A percentile compares a stretch with the other conserved stretches of the same genome.
These are phyloP conservation scores for Vandiemenella viatica DNA, from an alignment of 2,888 invertebrate species.

Conservation along the genomic window DNA sequence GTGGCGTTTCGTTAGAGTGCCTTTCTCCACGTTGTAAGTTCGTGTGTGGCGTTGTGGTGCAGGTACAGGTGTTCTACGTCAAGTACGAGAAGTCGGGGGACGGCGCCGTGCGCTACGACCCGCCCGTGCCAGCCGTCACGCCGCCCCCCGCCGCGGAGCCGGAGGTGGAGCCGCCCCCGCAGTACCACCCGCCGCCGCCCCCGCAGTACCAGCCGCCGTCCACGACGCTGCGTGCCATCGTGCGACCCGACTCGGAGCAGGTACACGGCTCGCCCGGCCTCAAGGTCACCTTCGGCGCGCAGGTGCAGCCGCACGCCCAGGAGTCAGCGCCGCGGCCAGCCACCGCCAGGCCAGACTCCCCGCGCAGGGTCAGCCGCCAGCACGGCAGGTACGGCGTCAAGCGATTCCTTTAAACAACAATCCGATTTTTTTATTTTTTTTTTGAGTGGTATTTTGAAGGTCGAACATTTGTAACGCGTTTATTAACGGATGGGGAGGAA, in stretches of 20 bases:
- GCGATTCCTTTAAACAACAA: too few species aligned
- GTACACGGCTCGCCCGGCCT: slow-evolving; percentile 61
- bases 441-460: too few species aligned
- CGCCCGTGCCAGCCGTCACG: slow-evolving; percentile 63
- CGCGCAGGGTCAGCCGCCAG: slow-evolving; percentile 7
- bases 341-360: slow-evolving; percentile 32
- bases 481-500: too few species aligned
- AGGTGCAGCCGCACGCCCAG: slow-evolving; percentile 24
- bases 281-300: slow-evolving; percentile 63
- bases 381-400: too few species aligned
- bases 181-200: slow-evolving; percentile 17
- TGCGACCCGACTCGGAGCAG: slow-evolving; percentile 71
- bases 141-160: slow-evolving; percentile 47
- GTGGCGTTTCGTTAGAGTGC: too few species aligned
- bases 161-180: slow-evolving; percentile 26
- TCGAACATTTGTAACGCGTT: too few species aligned
- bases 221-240: slow-evolving; percentile 69
- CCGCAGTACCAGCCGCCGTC: slow-evolving; percentile 40
- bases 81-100: slow-evolving; percentile 67
- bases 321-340: slow-evolving; percentile 46
- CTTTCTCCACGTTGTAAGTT: slow-evolving; percentile 45
- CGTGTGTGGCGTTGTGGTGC: too few species aligned
- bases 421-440: too few species aligned
- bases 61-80: slow-evolving; percentile 79
- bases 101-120: slow-evolving; percentile 54